A percentile compares a stretch with the other conserved stretches of the same genome.
phyloP scores from a whole-genome alignment of 2,113 vertebrate species.

The Cochlearius cochlearius region DNA sequence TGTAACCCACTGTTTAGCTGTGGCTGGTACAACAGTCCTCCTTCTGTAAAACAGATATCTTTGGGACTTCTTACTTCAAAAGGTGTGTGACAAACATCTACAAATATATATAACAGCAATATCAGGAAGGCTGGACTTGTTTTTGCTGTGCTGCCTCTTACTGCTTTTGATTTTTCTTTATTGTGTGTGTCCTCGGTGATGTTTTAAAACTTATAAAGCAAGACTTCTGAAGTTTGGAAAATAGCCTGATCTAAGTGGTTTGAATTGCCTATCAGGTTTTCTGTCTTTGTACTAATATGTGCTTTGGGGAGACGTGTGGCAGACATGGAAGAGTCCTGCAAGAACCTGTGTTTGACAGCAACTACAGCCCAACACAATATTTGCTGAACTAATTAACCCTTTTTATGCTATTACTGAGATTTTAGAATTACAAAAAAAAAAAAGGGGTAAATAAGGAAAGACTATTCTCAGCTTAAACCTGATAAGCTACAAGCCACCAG shows the following conservation, averaged over 20 bases:
- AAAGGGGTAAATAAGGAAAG: not conserved
- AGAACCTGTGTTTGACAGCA: not conserved
- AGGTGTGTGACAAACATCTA: not conserved
- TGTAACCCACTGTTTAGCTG: not conserved
- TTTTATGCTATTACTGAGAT: not conserved
- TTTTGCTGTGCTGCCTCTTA: not conserved
- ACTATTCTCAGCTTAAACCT: not conserved
- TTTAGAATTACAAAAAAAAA: not conserved
- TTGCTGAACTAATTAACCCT: not conserved
- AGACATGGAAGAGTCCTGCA: not conserved
- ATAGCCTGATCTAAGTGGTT: not conserved
- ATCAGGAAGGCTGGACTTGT: not conserved
- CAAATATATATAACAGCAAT: not conserved
- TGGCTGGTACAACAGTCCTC: rapidly evolving
- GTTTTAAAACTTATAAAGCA: not conserved
- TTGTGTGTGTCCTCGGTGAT: not conserved
- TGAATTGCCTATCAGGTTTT: not conserved
- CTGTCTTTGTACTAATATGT: not conserved
- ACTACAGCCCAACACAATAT: not conserved
- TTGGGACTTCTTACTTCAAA: not conserved
- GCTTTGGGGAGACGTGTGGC: not conserved
- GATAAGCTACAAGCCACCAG: rapidly evolving
- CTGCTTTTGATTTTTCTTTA: not conserved
- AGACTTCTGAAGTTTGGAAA: not conserved
- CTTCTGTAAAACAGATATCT: not conserved